Evolutionary conservation across 30 jellyfish, hydroid and myxozoan genomes (phyloP).

Genomic region (Hydractinia symbiolongicarpus): DNA sequence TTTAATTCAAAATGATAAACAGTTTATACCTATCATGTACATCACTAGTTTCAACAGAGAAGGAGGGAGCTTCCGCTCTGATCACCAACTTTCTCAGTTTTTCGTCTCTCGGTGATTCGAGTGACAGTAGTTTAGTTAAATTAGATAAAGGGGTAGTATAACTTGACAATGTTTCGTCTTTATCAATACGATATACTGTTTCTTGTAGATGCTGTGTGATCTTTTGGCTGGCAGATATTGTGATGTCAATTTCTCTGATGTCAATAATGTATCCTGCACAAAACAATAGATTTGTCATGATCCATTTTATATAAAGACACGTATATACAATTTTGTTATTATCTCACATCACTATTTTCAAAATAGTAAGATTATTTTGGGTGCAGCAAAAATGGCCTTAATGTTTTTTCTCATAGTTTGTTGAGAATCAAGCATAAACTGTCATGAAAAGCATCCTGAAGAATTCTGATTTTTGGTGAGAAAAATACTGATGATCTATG

Average conservation of each 20-base stretch:
- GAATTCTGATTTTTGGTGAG: too few relatives aligned
- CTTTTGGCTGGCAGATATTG: conserved; percentile 35
- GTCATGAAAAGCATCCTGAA: too few relatives aligned
- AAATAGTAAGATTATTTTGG: too few relatives aligned
- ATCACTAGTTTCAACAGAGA: conserved; percentile 11
- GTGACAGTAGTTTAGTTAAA: neutral
- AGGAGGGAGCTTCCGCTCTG: conserved; percentile 1
- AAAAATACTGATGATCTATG: too few relatives aligned
- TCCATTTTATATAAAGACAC: too few relatives aligned
- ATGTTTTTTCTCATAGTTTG: too few relatives aligned
- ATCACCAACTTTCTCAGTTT: conserved; percentile 24
- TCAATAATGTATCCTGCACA: conserved; percentile 44
- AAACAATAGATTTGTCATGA: neutral
- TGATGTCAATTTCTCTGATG: conserved; percentile 14
- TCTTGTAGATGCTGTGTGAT: conserved; percentile 22
- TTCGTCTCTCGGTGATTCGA: conserved; percentile 26
- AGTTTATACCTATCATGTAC: neutral
- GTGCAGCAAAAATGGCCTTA: too few relatives aligned
- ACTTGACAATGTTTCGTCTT: conserved; percentile 53
- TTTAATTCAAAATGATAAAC: too few relatives aligned
- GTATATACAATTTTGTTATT: too few relatives aligned
- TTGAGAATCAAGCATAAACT: too few relatives aligned
- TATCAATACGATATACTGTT: conserved; percentile 52
- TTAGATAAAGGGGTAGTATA: conserved; percentile 43
- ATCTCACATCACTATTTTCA: too few relatives aligned